A percentile compares a stretch with the other conserved stretches of the same genome.
These are phyloP conservation scores for Dyspetes luteomarginatus DNA, from an alignment of 2,888 invertebrate genomes.

Conservation along the genomic window DNA sequence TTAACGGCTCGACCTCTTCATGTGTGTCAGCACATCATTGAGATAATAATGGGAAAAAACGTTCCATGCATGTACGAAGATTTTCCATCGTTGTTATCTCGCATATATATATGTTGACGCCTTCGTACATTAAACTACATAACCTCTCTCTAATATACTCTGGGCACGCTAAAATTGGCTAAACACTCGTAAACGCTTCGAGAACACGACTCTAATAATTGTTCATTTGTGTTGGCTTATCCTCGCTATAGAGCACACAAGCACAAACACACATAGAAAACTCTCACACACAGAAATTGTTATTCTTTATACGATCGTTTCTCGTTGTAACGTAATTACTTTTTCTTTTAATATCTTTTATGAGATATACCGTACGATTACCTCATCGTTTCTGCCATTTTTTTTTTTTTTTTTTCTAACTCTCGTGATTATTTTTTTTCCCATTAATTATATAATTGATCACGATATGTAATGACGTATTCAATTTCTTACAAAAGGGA, in stretches of 20 bases:
- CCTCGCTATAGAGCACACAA: background rate
- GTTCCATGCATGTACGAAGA: too few relatives aligned
- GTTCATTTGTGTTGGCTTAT: constrained; percentile 50
- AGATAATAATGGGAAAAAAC: constrained; percentile 1
- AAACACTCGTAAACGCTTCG: constrained; percentile 62
- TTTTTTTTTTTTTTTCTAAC: constrained; percentile 18
- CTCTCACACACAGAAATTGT: constrained; percentile 38
- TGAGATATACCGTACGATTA: constrained; percentile 51
- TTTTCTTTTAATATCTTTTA: constrained; percentile 57
- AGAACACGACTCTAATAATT: constrained; percentile 58
- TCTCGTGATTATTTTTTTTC: background rate
- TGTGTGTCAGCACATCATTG: constrained; percentile 38
- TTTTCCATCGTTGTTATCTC: constrained; percentile 58
- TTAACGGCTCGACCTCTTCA: constrained; percentile 22
- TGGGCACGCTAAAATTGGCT: constrained; percentile 59
- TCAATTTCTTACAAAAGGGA: background rate
- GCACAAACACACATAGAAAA: background rate
- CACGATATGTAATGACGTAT: background rate
- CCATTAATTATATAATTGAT: background rate
- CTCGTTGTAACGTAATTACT: constrained; percentile 59
- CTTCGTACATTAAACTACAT: background rate
- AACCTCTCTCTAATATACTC: constrained; percentile 2
- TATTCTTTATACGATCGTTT: constrained; percentile 61
- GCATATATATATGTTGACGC: constrained; percentile 10
- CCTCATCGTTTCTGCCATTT: constrained; percentile 41